Evolutionary conservation across 2,113 vertebrate species (phyloP).

Genomic region (Machaerirhynchus nigripectus): DNA sequence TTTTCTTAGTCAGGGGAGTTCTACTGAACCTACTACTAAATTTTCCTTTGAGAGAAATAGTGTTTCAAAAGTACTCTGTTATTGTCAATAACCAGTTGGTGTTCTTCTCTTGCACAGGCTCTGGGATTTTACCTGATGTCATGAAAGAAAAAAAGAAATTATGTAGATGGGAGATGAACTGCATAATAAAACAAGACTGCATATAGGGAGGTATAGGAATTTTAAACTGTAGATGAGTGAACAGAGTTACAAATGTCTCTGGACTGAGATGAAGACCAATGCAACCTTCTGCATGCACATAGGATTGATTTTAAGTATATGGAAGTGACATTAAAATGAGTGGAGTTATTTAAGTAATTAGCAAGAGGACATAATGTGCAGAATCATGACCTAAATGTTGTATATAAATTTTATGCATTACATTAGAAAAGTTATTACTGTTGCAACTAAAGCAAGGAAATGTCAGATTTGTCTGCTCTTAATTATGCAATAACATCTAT

Average conservation of each 20-base stretch:
- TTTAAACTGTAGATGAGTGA: background rate
- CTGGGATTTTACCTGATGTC: background rate
- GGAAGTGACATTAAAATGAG: background rate
- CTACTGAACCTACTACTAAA: background rate
- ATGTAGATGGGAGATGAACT: background rate
- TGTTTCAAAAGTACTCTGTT: background rate
- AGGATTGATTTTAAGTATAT: background rate
- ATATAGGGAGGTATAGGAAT: background rate
- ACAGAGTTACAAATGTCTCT: accelerated
- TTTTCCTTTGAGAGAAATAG: background rate
- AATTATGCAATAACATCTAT: background rate
- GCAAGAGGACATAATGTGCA: background rate
- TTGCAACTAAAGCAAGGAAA: background rate
- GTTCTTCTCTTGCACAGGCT: background rate
- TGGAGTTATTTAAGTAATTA: background rate
- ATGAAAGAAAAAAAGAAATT: background rate
- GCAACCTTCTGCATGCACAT: background rate
- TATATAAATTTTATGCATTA: background rate
- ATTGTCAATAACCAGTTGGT: background rate
- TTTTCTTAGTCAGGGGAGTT: background rate
- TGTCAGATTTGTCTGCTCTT: background rate
- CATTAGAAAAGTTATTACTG: background rate
- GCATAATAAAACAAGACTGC: background rate
- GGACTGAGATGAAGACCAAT: background rate
- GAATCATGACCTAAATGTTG: background rate